A percentile compares a stretch with the other conserved stretches of the same genome.
phyloP scores from a whole-genome alignment of 2,113 vertebrate genomes.

The Cynoglossus semilaevis region DNA sequence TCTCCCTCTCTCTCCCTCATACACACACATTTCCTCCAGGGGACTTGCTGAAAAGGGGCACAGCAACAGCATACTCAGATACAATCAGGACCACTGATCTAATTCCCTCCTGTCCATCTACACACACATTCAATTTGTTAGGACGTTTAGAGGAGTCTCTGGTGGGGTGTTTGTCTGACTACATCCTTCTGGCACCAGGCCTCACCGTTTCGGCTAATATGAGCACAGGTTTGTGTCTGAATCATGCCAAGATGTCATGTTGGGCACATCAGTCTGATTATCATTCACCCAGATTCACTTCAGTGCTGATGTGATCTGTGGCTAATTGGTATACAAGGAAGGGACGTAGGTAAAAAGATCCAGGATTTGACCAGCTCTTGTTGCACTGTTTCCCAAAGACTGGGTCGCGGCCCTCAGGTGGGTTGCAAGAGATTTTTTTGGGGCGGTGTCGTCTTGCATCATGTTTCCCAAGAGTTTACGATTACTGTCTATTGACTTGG shows the following conservation, averaged over 20 bases:
- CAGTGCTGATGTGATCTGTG: neutral
- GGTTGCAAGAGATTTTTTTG: too few relatives aligned
- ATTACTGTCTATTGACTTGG: too few relatives aligned
- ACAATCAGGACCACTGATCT: slow-evolving; percentile 78
- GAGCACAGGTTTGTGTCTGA: slow-evolving; percentile 30
- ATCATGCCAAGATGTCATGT: slow-evolving; percentile 46
- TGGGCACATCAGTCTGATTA: slow-evolving; percentile 36
- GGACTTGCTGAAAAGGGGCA: slow-evolving; percentile 66
- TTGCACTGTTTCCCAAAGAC: too few relatives aligned
- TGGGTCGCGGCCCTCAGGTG: too few relatives aligned
- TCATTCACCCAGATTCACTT: slow-evolving; percentile 25
- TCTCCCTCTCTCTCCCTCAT: slow-evolving; percentile 43
- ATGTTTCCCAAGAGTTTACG: too few relatives aligned
- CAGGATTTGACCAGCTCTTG: too few relatives aligned
- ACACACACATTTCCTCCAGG: slow-evolving; percentile 62
- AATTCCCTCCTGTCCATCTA: slow-evolving; percentile 77
- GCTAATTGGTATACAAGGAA: too few relatives aligned
- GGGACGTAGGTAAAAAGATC: too few relatives aligned
- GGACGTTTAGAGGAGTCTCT: slow-evolving; percentile 74
- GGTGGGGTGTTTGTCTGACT: slow-evolving; percentile 74
- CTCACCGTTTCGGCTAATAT: slow-evolving; percentile 47
- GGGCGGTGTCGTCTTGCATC: too few relatives aligned
- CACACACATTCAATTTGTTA: slow-evolving; percentile 81
- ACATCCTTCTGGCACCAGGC: slow-evolving; percentile 61
- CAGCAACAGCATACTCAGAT: slow-evolving; percentile 72